Evolutionary conservation across 2,113 vertebrate species (phyloP).

Genomic region (Conger conger): DNA sequence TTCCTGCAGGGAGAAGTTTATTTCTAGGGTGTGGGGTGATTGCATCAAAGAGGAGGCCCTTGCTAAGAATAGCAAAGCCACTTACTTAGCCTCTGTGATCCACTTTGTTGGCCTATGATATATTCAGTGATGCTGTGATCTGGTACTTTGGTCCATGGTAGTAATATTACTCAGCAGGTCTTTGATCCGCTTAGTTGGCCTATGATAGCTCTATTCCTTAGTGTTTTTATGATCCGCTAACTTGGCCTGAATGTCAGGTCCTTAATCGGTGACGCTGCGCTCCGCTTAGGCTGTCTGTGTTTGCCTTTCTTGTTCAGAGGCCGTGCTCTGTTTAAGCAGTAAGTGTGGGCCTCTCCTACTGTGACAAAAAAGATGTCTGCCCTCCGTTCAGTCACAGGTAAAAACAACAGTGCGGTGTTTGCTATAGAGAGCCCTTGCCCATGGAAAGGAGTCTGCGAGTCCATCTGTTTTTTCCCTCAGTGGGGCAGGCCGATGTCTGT

Average conservation of each 20-base stretch:
- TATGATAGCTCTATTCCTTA: not conserved
- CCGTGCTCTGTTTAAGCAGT: not conserved
- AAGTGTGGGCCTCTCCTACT: not conserved
- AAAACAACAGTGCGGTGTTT: not conserved
- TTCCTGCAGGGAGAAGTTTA: not conserved
- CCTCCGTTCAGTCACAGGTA: not conserved
- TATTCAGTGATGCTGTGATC: not conserved
- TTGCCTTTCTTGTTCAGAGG: not conserved
- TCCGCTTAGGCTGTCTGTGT: not conserved
- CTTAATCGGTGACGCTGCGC: not conserved
- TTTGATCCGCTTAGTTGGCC: not conserved
- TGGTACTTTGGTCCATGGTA: not conserved
- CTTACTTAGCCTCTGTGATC: not conserved
- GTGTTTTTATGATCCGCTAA: not conserved
- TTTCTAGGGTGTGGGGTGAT: not conserved
- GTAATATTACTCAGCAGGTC: not conserved
- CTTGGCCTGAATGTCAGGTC: not conserved
- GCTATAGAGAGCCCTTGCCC: not conserved
- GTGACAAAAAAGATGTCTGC: not conserved
- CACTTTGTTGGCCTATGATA: not conserved
- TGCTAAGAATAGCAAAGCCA: too few species aligned
- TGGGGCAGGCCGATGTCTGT: not conserved
- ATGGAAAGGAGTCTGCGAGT: not conserved
- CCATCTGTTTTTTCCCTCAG: not conserved
- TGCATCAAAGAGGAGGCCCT: not conserved